These are phyloP conservation scores for Solenopsis fugax DNA, from an alignment of 1,140 invertebrate genomes.

Conservation along the genomic window DNA sequence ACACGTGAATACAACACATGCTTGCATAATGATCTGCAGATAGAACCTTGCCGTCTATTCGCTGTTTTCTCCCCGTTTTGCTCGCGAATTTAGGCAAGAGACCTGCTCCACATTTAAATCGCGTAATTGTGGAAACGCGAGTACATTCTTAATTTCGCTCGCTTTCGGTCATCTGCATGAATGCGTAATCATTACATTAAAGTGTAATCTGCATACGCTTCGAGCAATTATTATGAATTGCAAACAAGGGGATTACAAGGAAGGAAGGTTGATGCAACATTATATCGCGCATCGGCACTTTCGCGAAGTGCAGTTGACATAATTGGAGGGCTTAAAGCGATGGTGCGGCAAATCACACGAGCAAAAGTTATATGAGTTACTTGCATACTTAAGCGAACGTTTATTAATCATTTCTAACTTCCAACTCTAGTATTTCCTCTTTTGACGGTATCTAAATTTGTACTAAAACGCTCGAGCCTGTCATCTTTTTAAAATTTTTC, in stretches of 20 bases:
- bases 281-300: slow-evolving; percentile 35
- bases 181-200: slow-evolving; percentile 11
- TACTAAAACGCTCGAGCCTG: background rate
- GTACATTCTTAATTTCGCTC: slow-evolving; percentile 44
- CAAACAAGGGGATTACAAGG: slow-evolving; percentile 54
- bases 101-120: background rate
- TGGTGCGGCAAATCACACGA: background rate
- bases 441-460: background rate
- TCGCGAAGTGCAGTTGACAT: slow-evolving; percentile 35
- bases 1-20: background rate
- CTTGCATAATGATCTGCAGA: background rate
- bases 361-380: background rate
- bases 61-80: background rate
- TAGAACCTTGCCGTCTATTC: background rate
- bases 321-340: slow-evolving; percentile 37
- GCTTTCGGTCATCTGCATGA: slow-evolving; percentile 24
- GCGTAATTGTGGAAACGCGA: background rate
- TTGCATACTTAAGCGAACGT: background rate
- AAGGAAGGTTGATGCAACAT: slow-evolving; percentile 37
- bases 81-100: background rate
- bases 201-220: slow-evolving; percentile 56
- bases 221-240: slow-evolving; percentile 63
- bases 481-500: background rate
- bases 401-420: background rate
- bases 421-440: background rate